Conservation (phyloP, 2,888 invertebrate genomes). For the Kryphioiulus occultus region DNA sequence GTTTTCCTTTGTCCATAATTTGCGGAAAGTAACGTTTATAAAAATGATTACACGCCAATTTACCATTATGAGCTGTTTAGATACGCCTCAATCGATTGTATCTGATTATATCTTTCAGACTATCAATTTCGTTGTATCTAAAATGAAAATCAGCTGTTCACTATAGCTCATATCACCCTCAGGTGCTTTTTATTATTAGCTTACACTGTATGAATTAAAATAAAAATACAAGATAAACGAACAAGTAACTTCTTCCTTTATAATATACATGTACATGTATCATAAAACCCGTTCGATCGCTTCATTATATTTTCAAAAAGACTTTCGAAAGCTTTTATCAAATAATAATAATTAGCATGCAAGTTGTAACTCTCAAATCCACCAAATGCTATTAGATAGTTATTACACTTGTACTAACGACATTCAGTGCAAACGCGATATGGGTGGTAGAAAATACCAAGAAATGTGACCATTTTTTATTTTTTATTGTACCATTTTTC, state of each 20-base stretch:
- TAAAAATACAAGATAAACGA: no score
- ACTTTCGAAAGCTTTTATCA: no score
- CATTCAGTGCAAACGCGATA: neutral
- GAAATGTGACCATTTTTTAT: neutral
- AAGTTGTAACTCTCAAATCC: no score
- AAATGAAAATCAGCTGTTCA: neutral
- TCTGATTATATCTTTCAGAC: neutral
- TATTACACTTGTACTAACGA: neutral
- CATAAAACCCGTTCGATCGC: no score
- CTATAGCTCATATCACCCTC: neutral
- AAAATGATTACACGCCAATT: neutral
- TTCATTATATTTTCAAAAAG: no score
- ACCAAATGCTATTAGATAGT: no score
- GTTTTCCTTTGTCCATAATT: neutral
- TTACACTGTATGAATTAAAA: no score
- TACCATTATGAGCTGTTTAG: neutral
- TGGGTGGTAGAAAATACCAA: neutral
- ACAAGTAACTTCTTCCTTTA: no score
- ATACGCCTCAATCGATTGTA: neutral
- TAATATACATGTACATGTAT: no score
- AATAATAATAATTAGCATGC: no score
- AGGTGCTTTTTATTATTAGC: no score
- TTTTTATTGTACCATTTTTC: neutral
- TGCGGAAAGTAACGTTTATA: neutral
- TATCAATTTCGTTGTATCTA: neutral